A percentile compares a stretch with the other conserved stretches of the same genome.
Evolutionary conservation across 2,888 invertebrate genomes (phyloP).

Genomic region (Coecobrya sp.): DNA sequence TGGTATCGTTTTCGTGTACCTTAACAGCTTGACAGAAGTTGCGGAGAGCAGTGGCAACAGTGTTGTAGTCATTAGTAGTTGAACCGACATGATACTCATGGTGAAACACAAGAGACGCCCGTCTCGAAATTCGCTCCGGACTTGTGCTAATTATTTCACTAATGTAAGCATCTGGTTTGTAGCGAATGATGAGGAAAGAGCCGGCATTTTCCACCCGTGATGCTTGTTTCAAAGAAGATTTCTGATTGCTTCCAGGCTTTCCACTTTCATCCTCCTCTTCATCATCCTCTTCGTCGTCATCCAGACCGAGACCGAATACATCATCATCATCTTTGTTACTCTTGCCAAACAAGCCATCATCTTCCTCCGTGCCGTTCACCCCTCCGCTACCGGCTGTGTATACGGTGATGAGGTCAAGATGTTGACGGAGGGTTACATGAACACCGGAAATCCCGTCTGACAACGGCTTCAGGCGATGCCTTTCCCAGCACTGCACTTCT

Average conservation of each 20-base stretch:
- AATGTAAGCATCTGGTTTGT: slow-evolving; percentile 76
- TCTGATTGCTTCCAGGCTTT: slow-evolving; percentile 62
- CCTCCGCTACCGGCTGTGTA: slow-evolving; percentile 66
- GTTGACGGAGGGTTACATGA: slow-evolving; percentile 91
- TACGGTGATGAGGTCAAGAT: slow-evolving; percentile 87
- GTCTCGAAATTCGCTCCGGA: slow-evolving; percentile 79
- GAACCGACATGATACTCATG: slow-evolving; percentile 84
- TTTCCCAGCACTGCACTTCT: slow-evolving; percentile 91
- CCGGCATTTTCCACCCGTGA: slow-evolving; percentile 64
- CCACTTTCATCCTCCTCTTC: slow-evolving; percentile 76
- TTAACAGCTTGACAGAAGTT: slow-evolving; percentile 85
- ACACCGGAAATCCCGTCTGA: slow-evolving; percentile 93
- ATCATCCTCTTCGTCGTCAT: slow-evolving; percentile 69
- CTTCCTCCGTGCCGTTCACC: slow-evolving; percentile 58
- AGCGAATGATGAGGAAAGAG: slow-evolving; percentile 69
- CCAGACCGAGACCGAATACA: slow-evolving; percentile 29
- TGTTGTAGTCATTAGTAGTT: slow-evolving; percentile 81
- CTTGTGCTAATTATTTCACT: slow-evolving; percentile 80
- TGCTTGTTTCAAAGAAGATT: slow-evolving; percentile 24
- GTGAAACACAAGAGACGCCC: slow-evolving; percentile 84
- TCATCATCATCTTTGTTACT: slow-evolving; percentile 37
- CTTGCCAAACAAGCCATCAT: slow-evolving; percentile 31
- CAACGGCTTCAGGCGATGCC: slow-evolving; percentile 93
- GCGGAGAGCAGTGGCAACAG: slow-evolving; percentile 83
- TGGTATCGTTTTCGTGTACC: slow-evolving; percentile 75